Percentiles rank a stretch among this genome's conserved stretches.
These are phyloP conservation scores for Polydrusus tereticollis DNA, from an alignment of 2,888 invertebrate genomes.

Conservation along the genomic window DNA sequence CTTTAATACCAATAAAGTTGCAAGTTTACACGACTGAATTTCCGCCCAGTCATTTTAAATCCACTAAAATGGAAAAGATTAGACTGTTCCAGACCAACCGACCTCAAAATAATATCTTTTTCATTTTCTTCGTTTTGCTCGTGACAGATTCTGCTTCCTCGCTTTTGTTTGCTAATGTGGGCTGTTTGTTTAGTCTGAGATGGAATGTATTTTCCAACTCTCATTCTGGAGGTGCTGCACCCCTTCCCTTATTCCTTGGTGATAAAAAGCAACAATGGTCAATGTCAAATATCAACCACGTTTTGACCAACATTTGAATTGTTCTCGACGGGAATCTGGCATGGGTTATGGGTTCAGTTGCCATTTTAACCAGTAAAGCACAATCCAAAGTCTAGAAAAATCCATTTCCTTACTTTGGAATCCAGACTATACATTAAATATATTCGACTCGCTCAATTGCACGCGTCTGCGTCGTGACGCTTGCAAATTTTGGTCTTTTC, in stretches of 20 bases:
- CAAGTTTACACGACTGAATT: neutral
- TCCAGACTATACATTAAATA: conserved; percentile 29
- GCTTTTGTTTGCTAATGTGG: conserved; percentile 13
- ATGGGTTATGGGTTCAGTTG: no score
- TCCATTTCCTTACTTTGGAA: conserved; percentile 29
- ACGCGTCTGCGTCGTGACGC: conserved; percentile 60
- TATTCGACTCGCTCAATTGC: conserved; percentile 37
- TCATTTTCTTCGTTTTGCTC: conserved; percentile 10
- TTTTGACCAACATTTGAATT: no score
- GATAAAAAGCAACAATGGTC: no score
- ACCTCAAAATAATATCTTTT: conserved; percentile 9
- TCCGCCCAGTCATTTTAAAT: conserved; percentile 4
- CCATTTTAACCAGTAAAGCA: no score
- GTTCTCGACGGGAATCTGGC: no score
- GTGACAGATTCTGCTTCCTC: conserved; percentile 7
- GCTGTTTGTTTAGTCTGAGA: neutral
- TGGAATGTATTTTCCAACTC: neutral
- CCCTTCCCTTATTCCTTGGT: no score
- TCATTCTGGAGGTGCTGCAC: no score
- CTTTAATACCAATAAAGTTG: neutral
- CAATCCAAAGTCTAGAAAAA: neutral
- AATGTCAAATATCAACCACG: no score
- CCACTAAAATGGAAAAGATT: conserved; percentile 2
- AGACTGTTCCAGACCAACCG: conserved; percentile 1
- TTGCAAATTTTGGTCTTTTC: conserved; percentile 40